Evolutionary conservation across 2,888 invertebrate genomes (phyloP).

Genomic region (Spilarctia lutea): DNA sequence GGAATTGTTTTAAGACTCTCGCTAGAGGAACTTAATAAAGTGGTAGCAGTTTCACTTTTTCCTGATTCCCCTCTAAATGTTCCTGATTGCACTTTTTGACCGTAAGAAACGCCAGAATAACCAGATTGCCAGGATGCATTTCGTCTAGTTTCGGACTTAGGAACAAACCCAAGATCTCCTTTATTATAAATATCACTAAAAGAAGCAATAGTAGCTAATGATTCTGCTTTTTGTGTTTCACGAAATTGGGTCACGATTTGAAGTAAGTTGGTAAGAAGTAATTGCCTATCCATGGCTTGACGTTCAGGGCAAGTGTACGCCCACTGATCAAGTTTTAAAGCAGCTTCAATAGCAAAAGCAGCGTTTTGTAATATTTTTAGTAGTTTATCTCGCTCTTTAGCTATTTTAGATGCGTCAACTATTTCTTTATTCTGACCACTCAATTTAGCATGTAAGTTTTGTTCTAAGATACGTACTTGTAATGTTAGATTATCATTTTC

Average conservation of each 20-base stretch:
- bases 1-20: constrained; percentile 76
- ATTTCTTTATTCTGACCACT: constrained; percentile 80
- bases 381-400: constrained; percentile 85
- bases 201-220: constrained; percentile 80
- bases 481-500: constrained; percentile 78
- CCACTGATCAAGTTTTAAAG: constrained; percentile 85
- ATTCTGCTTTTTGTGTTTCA: constrained; percentile 68
- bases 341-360: constrained; percentile 85
- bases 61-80: constrained; percentile 17
- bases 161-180: constrained; percentile 89
- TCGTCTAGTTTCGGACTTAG: constrained; percentile 62
- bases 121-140: background rate
- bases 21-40: constrained; percentile 55
- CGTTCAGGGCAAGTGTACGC: constrained; percentile 66
- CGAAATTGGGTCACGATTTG: constrained; percentile 79
- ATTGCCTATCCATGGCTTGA: constrained; percentile 78
- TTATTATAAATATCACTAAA: constrained; percentile 86
- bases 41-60: constrained; percentile 21
- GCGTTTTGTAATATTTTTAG: constrained; percentile 87
- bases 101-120: background rate
- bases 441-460: constrained; percentile 84
- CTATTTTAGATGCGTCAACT: constrained; percentile 77
- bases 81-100: background rate
- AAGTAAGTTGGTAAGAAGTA: constrained; percentile 85
- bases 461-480: constrained; percentile 83